Evolutionary conservation across 64 coral and sea anemone species (phyloP).

Genomic region (Actinia equina): DNA sequence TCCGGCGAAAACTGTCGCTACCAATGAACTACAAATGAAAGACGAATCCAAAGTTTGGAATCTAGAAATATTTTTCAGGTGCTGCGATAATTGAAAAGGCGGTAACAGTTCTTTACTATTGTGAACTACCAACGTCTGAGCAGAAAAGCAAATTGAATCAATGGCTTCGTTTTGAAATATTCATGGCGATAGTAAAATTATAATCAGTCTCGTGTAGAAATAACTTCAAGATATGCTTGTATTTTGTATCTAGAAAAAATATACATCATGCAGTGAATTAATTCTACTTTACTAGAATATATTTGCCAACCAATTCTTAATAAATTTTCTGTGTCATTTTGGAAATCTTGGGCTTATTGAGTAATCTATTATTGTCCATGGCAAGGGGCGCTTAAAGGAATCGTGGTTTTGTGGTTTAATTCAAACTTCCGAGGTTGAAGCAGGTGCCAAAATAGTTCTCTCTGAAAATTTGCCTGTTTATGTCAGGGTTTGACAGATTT

Average conservation of each 20-base stretch:
- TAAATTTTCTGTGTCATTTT: slow-evolving; percentile 21
- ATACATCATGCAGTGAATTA: background rate
- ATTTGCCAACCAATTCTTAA: background rate
- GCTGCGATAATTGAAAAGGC: background rate
- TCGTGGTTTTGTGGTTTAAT: slow-evolving; percentile 19
- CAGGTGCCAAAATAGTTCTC: slow-evolving; percentile 16
- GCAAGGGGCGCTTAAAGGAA: slow-evolving; percentile 20
- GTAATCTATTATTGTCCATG: background rate
- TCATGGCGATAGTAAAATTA: slow-evolving; percentile 18
- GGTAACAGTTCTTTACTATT: slow-evolving; percentile 9
- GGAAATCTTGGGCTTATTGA: background rate
- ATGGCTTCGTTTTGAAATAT: slow-evolving; percentile 18
- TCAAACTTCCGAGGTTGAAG: slow-evolving; percentile 15
- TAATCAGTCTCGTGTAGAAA: background rate
- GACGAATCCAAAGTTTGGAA: background rate
- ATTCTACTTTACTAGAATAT: background rate
- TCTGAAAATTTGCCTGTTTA: slow-evolving; percentile 22
- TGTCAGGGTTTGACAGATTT: slow-evolving; percentile 16
- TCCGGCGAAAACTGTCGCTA: background rate
- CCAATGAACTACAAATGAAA: background rate
- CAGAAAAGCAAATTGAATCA: slow-evolving; percentile 11
- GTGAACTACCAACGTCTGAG: slow-evolving; percentile 11
- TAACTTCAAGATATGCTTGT: background rate
- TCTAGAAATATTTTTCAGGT: background rate
- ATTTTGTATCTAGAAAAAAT: background rate